These are phyloP conservation scores for Probaryconus sp. DNA, from an alignment of 1,140 invertebrate species.

Conservation along the genomic window DNA sequence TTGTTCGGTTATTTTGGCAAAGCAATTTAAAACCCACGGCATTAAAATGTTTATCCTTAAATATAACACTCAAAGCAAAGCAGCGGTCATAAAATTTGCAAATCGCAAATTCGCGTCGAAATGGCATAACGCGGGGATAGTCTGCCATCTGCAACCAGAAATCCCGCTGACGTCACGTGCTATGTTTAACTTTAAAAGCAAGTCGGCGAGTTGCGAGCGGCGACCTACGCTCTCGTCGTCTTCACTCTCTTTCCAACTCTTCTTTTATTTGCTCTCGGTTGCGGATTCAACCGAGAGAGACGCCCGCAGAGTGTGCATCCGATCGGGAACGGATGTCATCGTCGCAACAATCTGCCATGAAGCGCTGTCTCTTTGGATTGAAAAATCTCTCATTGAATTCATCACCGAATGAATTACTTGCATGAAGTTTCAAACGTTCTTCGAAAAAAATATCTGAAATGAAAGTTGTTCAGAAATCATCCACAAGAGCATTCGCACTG, in stretches of 20 bases:
- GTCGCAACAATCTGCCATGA: conserved; percentile 6
- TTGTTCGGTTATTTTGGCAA: not conserved
- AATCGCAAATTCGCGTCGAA: conserved; percentile 22
- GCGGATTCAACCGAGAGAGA: conserved; percentile 4
- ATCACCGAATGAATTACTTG: no score
- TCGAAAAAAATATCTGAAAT: no score
- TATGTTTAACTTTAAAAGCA: conserved; percentile 49
- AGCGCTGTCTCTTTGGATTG: conserved; percentile 3
- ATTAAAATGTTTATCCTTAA: conserved; percentile 14
- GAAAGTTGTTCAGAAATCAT: no score
- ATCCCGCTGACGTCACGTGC: conserved; percentile 30
- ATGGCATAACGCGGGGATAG: conserved; percentile 15
- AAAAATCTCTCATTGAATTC: no score
- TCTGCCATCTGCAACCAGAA: conserved; percentile 32
- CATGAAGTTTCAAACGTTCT: no score
- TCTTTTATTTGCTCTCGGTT: conserved; percentile 26
- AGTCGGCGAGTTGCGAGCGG: conserved; percentile 8
- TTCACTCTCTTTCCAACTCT: not conserved
- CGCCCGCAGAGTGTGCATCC: conserved; percentile 18
- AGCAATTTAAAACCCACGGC: no score
- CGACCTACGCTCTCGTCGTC: conserved; percentile 29
- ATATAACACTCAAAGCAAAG: not conserved
- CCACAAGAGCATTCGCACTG: no score
- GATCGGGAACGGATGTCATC: conserved; percentile 30
- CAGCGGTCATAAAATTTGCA: conserved; percentile 13